A percentile compares a stretch with the other conserved stretches of the same genome.
These are phyloP conservation scores for Parauchenoglanis punctatus DNA, from an alignment of 2,797 vertebrate genomes.

Conservation along the genomic window DNA sequence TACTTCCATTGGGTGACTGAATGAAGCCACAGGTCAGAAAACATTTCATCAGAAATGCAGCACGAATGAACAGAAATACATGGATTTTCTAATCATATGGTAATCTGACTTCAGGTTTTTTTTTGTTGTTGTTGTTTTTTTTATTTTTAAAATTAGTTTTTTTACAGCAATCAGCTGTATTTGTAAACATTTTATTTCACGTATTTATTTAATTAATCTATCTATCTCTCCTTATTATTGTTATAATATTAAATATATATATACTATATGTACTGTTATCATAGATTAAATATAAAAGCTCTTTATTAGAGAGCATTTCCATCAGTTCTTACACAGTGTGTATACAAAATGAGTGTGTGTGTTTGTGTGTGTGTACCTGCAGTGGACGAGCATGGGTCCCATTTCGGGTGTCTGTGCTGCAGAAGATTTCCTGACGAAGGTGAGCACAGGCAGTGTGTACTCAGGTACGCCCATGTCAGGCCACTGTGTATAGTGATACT, in stretches of 20 bases:
- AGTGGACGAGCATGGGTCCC: constrained; percentile 91
- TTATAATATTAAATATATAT: too few relatives aligned
- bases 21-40: background rate
- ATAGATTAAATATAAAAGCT: background rate
- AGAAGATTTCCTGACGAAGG: constrained; percentile 89
- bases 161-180: background rate
- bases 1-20: background rate
- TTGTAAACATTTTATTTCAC: background rate
- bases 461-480: constrained; percentile 95
- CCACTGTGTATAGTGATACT: constrained; percentile 96
- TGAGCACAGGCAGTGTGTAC: constrained; percentile 89
- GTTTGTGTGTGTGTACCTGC: constrained; percentile 78
- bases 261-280: background rate
- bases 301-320: background rate
- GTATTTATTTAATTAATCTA: background rate
- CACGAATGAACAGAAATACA: background rate
- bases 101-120: background rate
- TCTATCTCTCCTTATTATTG: background rate
- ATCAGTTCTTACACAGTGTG: background rate
- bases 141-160: too few relatives aligned
- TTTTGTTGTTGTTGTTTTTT: background rate
- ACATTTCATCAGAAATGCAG: background rate
- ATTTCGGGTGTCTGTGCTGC: constrained; percentile 80
- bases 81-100: background rate
- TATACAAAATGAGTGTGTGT: background rate